Base-by-base conservation (phyloP, 1,140 invertebrate species). In the Eciton burchellii region DNA sequence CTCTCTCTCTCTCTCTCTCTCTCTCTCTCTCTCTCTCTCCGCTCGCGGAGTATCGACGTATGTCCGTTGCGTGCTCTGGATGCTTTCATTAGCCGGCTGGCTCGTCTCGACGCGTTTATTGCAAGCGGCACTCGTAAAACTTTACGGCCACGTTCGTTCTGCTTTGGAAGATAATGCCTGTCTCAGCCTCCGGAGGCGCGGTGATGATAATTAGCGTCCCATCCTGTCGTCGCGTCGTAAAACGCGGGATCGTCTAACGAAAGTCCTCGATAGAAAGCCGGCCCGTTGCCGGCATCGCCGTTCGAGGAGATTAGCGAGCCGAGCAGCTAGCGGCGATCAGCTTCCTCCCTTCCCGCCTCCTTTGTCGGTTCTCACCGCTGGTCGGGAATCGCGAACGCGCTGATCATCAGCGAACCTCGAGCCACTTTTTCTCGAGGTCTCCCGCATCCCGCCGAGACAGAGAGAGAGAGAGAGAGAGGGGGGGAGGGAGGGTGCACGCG, bases 261-360 rank as follows among this genome's bases (percentile, higher is more conserved):
- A 76, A 14, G 11, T 77, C 66, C 41, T 68, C 63, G 43, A 79
- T 45, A 35, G 12, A 70, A 43, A 68, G 49, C 71, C 35, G 71
- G 16, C 21, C 62, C n/a, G 43, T 77, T 24, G 16, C 47, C n/a
- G n/a, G 19, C 6, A 19, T 12, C 19, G 5, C 49, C 19, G 21
- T 79, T 26, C n/a, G 35, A 35, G n/a, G 52, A 68, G 74, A 79
- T 79, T 57, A 79, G 35, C n/a, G n/a, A n/a, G n/a, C n/a, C n/a
- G n/a, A n/a, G n/a, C n/a, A n/a, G n/a, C n/a, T n/a, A n/a, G n/a
- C n/a, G n/a, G n/a, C n/a, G n/a, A n/a, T n/a, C n/a, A n/a, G n/a
- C n/a, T n/a, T n/a, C n/a, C n/a, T n/a, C n/a, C n/a, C n/a, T n/a
- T n/a, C n/a, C n/a, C n/a, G n/a, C n/a, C n/a, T n/a, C n/a, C n/a